These are phyloP conservation scores for Drosophila ficusphila DNA, from an alignment of 1,140 invertebrate species.

Conservation along the genomic window DNA sequence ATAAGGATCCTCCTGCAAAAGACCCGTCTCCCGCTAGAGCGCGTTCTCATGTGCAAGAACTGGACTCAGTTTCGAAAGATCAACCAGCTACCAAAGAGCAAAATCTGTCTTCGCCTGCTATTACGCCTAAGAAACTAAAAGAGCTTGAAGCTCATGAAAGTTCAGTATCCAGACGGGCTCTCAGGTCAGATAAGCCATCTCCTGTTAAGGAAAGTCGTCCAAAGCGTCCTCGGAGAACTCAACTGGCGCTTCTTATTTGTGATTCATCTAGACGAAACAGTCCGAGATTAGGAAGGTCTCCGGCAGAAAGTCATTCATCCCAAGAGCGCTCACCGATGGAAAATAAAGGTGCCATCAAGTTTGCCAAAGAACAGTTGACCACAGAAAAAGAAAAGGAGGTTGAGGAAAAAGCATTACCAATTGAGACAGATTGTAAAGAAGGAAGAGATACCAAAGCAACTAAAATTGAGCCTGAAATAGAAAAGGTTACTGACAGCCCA, in stretches of 20 bases:
- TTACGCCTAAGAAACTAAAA: not conserved
- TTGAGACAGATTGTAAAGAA: not conserved
- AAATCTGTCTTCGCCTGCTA: not conserved
- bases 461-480: conserved; percentile 1
- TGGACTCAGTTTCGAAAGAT: not conserved
- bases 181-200: conserved; percentile 11
- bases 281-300: conserved; percentile 31
- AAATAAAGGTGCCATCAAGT: not conserved
- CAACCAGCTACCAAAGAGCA: not conserved
- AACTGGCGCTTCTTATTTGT: not conserved
- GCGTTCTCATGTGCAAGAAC: not conserved
- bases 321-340: conserved; percentile 3
- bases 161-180: not conserved
- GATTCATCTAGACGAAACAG: conserved; percentile 24
- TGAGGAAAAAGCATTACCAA: not conserved
- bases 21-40: not conserved
- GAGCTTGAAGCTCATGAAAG: not conserved
- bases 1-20: not conserved
- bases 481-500: not conserved
- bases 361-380: not conserved
- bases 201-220: conserved; percentile 19
- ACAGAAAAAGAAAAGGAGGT: not conserved
- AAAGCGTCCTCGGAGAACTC: not conserved
- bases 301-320: conserved; percentile 20
- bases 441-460: not conserved